Evolutionary conservation across 2,888 invertebrate species (phyloP).

Genomic region (Melolontha melolontha): DNA sequence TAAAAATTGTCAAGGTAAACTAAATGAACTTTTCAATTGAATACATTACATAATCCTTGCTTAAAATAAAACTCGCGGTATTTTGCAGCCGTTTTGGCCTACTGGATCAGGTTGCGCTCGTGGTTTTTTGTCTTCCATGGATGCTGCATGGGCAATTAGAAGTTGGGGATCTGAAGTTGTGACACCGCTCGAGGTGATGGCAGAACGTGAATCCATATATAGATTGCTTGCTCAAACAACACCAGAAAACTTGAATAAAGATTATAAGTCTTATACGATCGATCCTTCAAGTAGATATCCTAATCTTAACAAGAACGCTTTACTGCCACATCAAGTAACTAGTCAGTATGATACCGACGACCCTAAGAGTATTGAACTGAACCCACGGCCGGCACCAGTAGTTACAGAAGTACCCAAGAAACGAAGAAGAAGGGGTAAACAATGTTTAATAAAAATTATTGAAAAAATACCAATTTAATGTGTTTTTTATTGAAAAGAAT

Average conservation of each 20-base stretch:
- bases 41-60: too few species aligned
- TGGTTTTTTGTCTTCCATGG: conserved; percentile 95
- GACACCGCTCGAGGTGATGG: conserved; percentile 87
- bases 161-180: conserved; percentile 79
- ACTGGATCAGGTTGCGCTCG: conserved; percentile 98
- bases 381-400: conserved; percentile 54
- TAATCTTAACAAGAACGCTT: conserved; percentile 81
- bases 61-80: conserved; percentile 29
- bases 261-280: conserved; percentile 86
- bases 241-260: conserved; percentile 93
- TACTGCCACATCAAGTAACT: conserved; percentile 81
- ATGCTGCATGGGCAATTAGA: conserved; percentile 94
- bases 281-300: conserved; percentile 90
- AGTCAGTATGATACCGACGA: conserved; percentile 80
- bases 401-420: conserved; percentile 74
- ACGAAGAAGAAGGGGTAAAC: conserved; percentile 72
- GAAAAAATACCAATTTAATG: conserved; percentile 1
- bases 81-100: conserved; percentile 92
- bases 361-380: conserved; percentile 70
- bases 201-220: conserved; percentile 95
- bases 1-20: too few species aligned
- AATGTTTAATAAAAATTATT: conserved; percentile 38
- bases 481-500: conserved; percentile 65
- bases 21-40: too few species aligned
- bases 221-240: conserved; percentile 88